Evolutionary conservation across 2,888 invertebrate genomes (phyloP).

Genomic region (Lasioglossum oenotherae): DNA sequence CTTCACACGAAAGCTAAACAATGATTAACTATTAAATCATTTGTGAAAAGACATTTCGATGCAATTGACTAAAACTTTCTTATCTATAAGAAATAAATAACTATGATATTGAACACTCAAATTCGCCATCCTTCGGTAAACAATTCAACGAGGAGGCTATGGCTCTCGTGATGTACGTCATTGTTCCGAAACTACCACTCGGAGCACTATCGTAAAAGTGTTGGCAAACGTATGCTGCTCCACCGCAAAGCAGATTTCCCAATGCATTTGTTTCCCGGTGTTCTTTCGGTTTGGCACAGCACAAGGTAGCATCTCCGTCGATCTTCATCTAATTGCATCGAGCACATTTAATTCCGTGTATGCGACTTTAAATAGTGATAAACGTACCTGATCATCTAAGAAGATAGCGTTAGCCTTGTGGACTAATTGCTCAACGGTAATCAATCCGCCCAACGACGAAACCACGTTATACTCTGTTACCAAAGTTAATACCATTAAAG

Average conservation of each 20-base stretch:
- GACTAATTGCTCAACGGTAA: conserved; percentile 96
- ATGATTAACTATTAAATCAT: conserved; percentile 1
- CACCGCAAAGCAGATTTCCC: conserved; percentile 92
- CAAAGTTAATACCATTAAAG: conserved; percentile 97
- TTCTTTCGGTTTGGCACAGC: conserved; percentile 93
- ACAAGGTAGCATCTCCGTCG: conserved; percentile 96
- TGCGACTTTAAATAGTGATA: conserved; percentile 36
- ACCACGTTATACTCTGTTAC: conserved; percentile 95
- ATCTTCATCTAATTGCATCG: conserved; percentile 88
- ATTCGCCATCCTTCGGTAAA: conserved; percentile 90
- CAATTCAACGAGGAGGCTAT: conserved; percentile 91
- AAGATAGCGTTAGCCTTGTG: conserved; percentile 97
- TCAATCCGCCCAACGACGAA: conserved; percentile 90
- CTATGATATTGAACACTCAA: conserved; percentile 90
- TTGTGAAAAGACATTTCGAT: conserved; percentile 21
- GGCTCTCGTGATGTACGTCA: conserved; percentile 97
- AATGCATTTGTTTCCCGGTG: conserved; percentile 87
- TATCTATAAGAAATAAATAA: conserved; percentile 34
- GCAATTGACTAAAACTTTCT: conserved; percentile 31
- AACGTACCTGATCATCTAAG: conserved; percentile 95
- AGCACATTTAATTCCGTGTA: neutral
- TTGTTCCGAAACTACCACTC: conserved; percentile 98
- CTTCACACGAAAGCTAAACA: conserved; percentile 13
- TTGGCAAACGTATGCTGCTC: conserved; percentile 97
- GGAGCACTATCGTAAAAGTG: conserved; percentile 99